Evolutionary conservation across 2,113 vertebrate genomes (phyloP), one percentile per base, ranked within the genome.

Genomic region (Campylorhamphus procurvoides): DNA sequence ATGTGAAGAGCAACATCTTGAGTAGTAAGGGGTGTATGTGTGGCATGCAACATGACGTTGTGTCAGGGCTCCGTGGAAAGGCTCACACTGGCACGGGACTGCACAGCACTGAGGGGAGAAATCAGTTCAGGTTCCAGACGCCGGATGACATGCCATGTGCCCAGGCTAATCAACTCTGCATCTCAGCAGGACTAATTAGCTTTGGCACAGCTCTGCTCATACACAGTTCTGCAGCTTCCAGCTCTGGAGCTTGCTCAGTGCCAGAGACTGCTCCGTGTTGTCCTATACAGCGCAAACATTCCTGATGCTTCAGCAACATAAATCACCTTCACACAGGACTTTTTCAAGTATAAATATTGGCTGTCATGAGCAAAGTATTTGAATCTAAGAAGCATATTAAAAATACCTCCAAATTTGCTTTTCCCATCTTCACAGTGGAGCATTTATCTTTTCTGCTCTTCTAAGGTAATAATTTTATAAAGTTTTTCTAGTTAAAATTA

Each of bases 201-300:
- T 94, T 67, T 90, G 94, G 94, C 96, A 97, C 76, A 88, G 88
- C 87, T 81, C 78, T 82, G 80, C 80, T 91, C 73, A 28, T 19
- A 77, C 10, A 87, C 1, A 3, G 86, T 68, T 58, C 82, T 40
- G 59, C 86, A 96, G 90, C 76, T 93, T 71, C 72, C 59, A 92
- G 72, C 63, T 80, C 79, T 50, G 52, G 37, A 86, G 64, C 62
- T 27, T 8, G 12, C 72, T 84, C 50, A 83, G 85, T 0, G 0
- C 75, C 88, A 86, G 55, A 76, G 58, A 52, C 72, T 12, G 39
- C 55, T 86, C 79, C 0, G 0, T 77, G 88, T 63, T 83, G 35
- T 64, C 67, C 62, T 29, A 46, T 6, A 10, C 4, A 11, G 63
- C 50, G 39, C 55, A 81, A 23, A 25, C 67, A 73, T 77, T 86